Evolutionary conservation across 2,888 invertebrate species (phyloP), one percentile per base, ranked within the genome.

Genomic region (Cerceris ruficornis): DNA sequence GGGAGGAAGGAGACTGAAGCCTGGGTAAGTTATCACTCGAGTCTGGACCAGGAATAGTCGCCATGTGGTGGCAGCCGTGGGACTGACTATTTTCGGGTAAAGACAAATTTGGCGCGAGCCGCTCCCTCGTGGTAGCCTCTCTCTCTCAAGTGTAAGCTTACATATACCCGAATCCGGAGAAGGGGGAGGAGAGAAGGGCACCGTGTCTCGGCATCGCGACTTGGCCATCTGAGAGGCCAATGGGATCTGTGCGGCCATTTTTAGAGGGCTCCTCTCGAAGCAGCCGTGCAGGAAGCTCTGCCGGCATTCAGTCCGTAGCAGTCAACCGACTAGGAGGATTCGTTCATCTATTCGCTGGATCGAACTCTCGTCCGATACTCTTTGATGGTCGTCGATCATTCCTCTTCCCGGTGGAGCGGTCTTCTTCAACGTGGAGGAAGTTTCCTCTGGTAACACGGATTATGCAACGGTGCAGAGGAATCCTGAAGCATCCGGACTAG

Each of bases 101-200:
- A 95, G 95, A 96, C 96, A 95, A 96, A 96, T 96, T 96, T 96
- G 96, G 96, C 95, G 93, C 93, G 93, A 93, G 91, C 87, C 89
- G 89, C 88, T 80, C 84, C 74, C 85, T 80, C 82, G 83, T 72
- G 83, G 77, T 73, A 81, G 81, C 28, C 28, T 28, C 28, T 28
- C 28, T 28, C 28, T 66, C 88, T 90, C 89, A 91, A 91, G 92
- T 92, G 91, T 92, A 92, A 91, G 92, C 90, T 92, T 92, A 92
- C 91, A 92, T 88, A 81, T 87, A 86, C 79, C 72, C 11, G 46
- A 46, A 64, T 58, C 54, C 69, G 61, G 66, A 52, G 88, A 86
- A 80, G 81, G 84, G 83, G 74, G 84, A 72, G 75, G 81, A 76
- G 78, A 49, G 41, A 58, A 70, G 68, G 87, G 86, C 87, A 88